phyloP scores from a whole-genome alignment of 2,888 invertebrate genomes.

The Amphipyra tragopoginis region DNA sequence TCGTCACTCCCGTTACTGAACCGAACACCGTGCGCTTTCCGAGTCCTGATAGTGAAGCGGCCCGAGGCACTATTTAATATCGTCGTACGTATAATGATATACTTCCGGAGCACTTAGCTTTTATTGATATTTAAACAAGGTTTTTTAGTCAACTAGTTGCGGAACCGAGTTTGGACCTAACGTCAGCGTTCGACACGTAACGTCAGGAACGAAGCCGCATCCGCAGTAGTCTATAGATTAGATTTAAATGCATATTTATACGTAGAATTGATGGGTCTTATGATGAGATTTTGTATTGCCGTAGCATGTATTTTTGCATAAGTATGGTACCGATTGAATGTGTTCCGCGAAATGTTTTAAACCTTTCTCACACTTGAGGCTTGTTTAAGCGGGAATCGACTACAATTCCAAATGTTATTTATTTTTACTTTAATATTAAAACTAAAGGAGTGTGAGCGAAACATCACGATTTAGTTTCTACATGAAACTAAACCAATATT shows the following conservation, averaged over 20 bases:
- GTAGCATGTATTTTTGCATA: conserved; percentile 79
- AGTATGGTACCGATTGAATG: conserved; percentile 62
- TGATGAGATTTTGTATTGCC: conserved; percentile 82
- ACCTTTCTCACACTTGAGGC: conserved; percentile 10
- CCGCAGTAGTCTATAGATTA: conserved; percentile 69
- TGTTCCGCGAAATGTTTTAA: conserved; percentile 33
- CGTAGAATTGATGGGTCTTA: conserved; percentile 71
- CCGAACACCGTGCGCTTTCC: conserved; percentile 21
- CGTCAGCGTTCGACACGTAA: conserved; percentile 13
- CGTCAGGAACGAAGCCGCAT: conserved; percentile 55
- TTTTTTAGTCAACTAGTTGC: conserved; percentile 67
- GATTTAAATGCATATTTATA: conserved; percentile 73
- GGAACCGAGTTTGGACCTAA: conserved; percentile 55
- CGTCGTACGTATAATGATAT: conserved; percentile 60
- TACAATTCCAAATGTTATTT: conserved; percentile 44
- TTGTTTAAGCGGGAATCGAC: conserved; percentile 39
- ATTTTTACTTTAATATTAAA: conserved; percentile 50
- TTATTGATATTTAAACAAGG: conserved; percentile 68
- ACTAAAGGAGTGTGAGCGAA: conserved; percentile 31
- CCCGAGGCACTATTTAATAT: conserved; percentile 48
- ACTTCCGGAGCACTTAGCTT: conserved; percentile 74
- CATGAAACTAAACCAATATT: conserved; percentile 27
- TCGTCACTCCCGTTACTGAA: not conserved
- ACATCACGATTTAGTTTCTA: conserved; percentile 51
- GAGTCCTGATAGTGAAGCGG: conserved; percentile 28